Base-by-base conservation (phyloP, 1,140 invertebrate species). In the Gryon sp. region DNA sequence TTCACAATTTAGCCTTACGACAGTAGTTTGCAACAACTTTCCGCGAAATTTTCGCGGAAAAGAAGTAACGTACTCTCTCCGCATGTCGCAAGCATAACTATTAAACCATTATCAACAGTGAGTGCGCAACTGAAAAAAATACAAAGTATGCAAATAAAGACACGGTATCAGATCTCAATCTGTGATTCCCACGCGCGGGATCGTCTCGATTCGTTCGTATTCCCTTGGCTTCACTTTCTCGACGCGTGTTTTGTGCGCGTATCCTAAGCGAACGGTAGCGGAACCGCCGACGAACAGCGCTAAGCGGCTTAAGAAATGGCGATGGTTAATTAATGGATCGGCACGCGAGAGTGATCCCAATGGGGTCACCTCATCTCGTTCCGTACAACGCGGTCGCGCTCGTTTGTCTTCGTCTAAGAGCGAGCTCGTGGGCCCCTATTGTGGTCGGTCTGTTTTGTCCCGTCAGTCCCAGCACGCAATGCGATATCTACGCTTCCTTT, bases 401-500 rank as follows among this genome's bases (percentile, higher is more conserved):
- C 40, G 63, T 72, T 70, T 60, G 48, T 79, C 68, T 75, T 76
- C 75, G 48, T 72, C 74, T 72, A 75, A 72, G 80, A 79, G 22
- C 52, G 63, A 75, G 80, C 68, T 81, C 72, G 78, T 81, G 77
- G 74, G 53, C 72, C 50, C 75, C 84, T 83, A 85, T 87, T 87
- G 86, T 88, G 59, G 80, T 79, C 75, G 70, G 57, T 78, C 70
- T 83, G 86, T 87, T 87, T 87, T 87, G 87, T 87, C 83, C 87
- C 86, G 85, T 88, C 86, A 87, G 86, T 88, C 85, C 82, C 57
- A 70, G 75, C 63, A 80, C 80, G 87, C 84, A 88, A 88, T 84
- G 86, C 80, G 86, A 88, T 88, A 87, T 88, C 86, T 83, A 85
- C 81, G 81, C 83, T 82, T 86, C 81, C 83, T 83, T 72, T 86